Base-by-base conservation (phyloP, 2,888 invertebrate species). In the Caenorhabditis parvicauda region DNA sequence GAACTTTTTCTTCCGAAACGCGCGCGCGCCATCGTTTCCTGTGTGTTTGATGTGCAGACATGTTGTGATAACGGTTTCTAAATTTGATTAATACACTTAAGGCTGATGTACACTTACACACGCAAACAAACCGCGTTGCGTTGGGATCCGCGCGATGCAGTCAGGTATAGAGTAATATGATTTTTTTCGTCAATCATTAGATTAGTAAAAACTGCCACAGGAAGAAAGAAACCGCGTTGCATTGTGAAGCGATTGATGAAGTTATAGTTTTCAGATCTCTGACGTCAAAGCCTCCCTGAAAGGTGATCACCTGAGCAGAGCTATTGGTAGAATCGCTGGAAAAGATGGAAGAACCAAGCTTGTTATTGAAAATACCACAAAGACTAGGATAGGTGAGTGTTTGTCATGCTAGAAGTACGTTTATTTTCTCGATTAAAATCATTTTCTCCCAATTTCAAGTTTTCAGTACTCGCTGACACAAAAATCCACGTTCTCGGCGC, bases 301-400 rank as follows among this genome's bases (percentile, higher is more conserved):
- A 52, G 72, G 72, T 42, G 72, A 75, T 37, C 57, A 67, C 53
- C 56, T 64, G 35, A 65, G 70, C 19, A 86, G 98, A 79, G 96
- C 96, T 0, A 90, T 99, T 71, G 98, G 94, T n/a, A 87, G 98
- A 55, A 85, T 99, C 37, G 98, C 98, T 1, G 98, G 98, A 1
- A 95, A 96, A 85, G 91, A 24, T 52, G 72, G 72, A 38, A 61
- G 70, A 62, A 99, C 95, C 1, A 96, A 95, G 82, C 94, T 90
- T 81, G 94, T 95, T 0, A 96, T 99, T 76, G 98, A 99, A 85
- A 99, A 99, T 83, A 92, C 91, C 0, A 98, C 96, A 0, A 95
- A 94, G 85, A 96, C 96, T 0, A 88, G 98, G 82, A 94, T 99
- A 22, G 70, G 65, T 66, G 25, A 19, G 49, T 22, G 17, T 7